These are phyloP conservation scores for Mormyrops attenuatus DNA, from an alignment of 2,797 vertebrate genomes.

Conservation along the genomic window DNA sequence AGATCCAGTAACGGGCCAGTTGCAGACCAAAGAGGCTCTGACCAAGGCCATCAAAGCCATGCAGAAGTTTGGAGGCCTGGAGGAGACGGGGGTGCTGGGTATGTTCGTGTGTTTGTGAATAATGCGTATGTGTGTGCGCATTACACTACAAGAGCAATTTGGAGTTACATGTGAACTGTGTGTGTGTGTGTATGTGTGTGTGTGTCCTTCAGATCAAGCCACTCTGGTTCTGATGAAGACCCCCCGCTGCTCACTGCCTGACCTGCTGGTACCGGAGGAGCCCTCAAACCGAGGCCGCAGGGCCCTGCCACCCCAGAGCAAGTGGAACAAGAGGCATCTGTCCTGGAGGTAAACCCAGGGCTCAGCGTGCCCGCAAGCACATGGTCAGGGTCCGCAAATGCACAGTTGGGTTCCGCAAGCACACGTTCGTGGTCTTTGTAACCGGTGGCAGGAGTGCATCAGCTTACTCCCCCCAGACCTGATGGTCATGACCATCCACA, in stretches of 20 bases:
- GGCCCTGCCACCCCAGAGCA: neutral
- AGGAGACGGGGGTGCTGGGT: conserved; percentile 67
- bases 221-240: conserved; percentile 27
- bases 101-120: conserved; percentile 22
- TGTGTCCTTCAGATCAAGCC: conserved; percentile 21
- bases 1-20: conserved; percentile 74
- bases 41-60: conserved; percentile 61
- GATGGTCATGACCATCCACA: neutral
- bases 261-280: conserved; percentile 20
- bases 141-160: conserved; percentile 38
- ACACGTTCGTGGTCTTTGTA: neutral
- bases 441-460: neutral
- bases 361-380: conserved; percentile 24
- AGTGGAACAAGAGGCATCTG: conserved; percentile 14
- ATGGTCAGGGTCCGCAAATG: neutral
- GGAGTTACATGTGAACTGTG: conserved; percentile 37
- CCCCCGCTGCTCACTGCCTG: conserved; percentile 22
- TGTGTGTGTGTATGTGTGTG: conserved; percentile 8
- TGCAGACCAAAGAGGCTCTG: conserved; percentile 61
- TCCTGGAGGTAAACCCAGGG: conserved; percentile 24
- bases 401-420: neutral
- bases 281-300: neutral
- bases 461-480: neutral
- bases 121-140: conserved; percentile 35
- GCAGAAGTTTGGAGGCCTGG: conserved; percentile 87